Evolutionary conservation across 2,797 vertebrate genomes (phyloP), one percentile per base, ranked within the genome.

Genomic region (Crenuchus spilurus): DNA sequence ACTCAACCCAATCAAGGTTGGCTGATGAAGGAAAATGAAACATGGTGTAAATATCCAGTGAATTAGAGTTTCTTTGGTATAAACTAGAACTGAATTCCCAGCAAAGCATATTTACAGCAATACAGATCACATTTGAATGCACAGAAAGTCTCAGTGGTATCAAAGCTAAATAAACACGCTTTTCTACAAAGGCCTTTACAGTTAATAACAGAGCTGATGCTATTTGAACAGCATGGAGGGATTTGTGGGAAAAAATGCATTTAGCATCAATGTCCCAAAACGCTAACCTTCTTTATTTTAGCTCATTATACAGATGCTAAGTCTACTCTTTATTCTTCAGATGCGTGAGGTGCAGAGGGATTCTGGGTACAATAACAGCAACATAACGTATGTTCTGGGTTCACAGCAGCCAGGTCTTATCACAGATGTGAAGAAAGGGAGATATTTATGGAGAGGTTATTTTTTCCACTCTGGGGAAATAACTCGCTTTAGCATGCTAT

Each of bases 391-490:
- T 70, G 74, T 72, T 51, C 28, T 64, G 42, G 41, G 41, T 58
- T 42, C 64, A 33, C 60, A 39, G 68, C 48, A 28, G 67, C 66
- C 52, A 57, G 62, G 37, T 48, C 71, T 51, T 63, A 69, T 70
- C 52, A 33, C 37, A 31, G 64, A 44, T 33, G 46, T 31, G 49
- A 37, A 49, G 60, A 48, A 37, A 20, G 65, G 28, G 26, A 57
- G 51, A 66, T 26, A 33, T 24, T 74, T 64, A 71, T 52, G 41
- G 70, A 77, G 68, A 52, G 70, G 66, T 52, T 16, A 48, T 72
- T 48, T 61, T 63, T 63, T n/a, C n/a, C 51, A 54, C 78, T 72
- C 76, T 0, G 20, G 82, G 79, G 82, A 83, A 83, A 83, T 83
- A 79, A 81, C 39, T 42, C 3, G 41, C 70, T 41, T 42, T 76